Conservation (phyloP, 2,113 vertebrate species). For the Aptenodytes forsteri region DNA sequence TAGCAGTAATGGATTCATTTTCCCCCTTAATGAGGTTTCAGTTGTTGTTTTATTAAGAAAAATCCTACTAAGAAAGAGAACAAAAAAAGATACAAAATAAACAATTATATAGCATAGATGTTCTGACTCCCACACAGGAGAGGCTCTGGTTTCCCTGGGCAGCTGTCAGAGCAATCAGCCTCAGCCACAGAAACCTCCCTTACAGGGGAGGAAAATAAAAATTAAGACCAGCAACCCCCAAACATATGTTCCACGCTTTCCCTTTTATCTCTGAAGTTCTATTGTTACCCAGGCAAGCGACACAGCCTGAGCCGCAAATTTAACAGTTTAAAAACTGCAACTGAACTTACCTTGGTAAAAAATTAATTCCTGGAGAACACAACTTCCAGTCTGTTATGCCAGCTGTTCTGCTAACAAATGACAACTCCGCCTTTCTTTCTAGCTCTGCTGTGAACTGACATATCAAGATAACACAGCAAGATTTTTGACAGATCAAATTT, state of each 20-base stretch:
- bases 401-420: constrained; percentile 38
- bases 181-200: neutral
- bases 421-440: neutral
- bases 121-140: neutral
- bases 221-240: neutral
- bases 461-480: neutral
- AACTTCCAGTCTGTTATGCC: neutral
- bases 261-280: neutral
- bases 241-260: neutral
- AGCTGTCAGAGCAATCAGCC: constrained; percentile 5
- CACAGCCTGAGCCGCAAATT: neutral
- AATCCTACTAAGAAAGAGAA: neutral
- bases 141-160: neutral
- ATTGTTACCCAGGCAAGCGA: neutral
- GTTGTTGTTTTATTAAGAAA: neutral
- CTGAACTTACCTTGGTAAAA: neutral
- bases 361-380: neutral
- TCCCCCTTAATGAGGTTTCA: neutral
- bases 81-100: neutral
- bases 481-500: neutral
- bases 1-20: neutral
- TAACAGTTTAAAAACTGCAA: neutral
- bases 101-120: neutral
- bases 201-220: neutral
- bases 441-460: neutral